Evolutionary conservation across 2,113 vertebrate species (phyloP), one percentile per base, ranked within the genome.

Genomic region (Ictalurus furcatus): DNA sequence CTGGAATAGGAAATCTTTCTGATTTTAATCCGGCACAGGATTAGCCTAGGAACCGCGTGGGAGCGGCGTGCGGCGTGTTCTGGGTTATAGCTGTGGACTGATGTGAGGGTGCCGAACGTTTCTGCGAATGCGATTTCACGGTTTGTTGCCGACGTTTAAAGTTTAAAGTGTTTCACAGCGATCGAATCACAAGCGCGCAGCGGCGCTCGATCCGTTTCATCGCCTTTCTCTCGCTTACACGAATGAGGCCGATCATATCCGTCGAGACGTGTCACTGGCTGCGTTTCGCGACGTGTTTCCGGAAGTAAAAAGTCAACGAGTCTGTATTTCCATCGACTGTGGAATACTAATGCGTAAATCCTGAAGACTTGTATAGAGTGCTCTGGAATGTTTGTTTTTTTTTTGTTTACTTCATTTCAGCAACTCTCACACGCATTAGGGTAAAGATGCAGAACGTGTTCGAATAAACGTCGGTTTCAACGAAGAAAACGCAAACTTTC

Each of bases 1-100:
- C 94, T 95, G 94, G 92, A 94, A 84, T 59, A 69, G 90, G 82
- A 88, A 80, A 89, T 84, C 89, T 84, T 93, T 93, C 89, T 88
- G 90, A 90, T 90, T 80, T 54, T 92, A 92, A 87, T 91, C 63
- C 61, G 34, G n/a, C 44, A 3, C 19, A 8, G 58, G 63, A 61
- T 71, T 81, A 79, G 83, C 13, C 17, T 56, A 30, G 25, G 83
- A 40, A 84, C 12, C 17, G 61, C 4, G 86, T 17, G 61, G 28
- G 58, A 65, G 8, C n/a, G 59, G n/a, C n/a, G 56, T 52, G 37
- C 1, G 34, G 34, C n/a, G 56, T 59, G 54, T 37, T 28, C n/a
- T 71, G 44, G 21, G 67, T 52, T 84, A 25, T 25, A 65, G n/a
- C 28, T 71, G 84, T 58, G 71, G 54, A 79, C 40, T 30, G 63